These are phyloP conservation scores for Okamejei kenojei DNA, from an alignment of 2,797 vertebrate species.

Conservation along the genomic window DNA sequence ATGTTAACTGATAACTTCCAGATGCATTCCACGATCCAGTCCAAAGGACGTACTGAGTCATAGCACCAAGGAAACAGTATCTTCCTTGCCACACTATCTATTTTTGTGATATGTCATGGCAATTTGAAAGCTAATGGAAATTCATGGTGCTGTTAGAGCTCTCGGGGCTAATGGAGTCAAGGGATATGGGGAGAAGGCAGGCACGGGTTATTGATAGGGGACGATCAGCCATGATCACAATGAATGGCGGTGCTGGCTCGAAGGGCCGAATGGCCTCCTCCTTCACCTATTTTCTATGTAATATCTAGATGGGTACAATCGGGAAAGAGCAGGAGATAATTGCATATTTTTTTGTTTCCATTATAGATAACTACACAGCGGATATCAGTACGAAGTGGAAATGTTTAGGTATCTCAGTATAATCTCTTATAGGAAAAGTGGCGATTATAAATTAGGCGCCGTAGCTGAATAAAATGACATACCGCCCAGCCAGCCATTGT, in stretches of 20 bases:
- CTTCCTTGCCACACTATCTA: neutral
- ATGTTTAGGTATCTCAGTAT: neutral
- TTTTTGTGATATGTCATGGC: neutral
- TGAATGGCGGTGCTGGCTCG: no score
- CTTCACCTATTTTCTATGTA: no score
- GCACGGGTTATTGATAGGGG: no score
- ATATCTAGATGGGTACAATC: neutral
- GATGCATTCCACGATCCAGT: neutral
- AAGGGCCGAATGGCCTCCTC: no score
- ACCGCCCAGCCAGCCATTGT: constrained; percentile 78
- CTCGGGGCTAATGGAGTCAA: no score
- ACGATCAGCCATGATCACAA: no score
- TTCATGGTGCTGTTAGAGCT: neutral
- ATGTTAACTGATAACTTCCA: neutral
- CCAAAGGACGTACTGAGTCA: neutral
- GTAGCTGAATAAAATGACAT: constrained; percentile 46
- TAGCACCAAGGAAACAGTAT: neutral
- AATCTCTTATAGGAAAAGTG: neutral
- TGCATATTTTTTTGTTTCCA: neutral
- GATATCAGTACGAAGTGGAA: neutral
- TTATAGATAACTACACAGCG: neutral
- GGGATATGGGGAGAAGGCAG: no score
- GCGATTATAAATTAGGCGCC: neutral
- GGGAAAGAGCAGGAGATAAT: neutral
- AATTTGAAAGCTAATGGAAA: neutral